Conservation (phyloP, 2,113 vertebrate species). For the Camelus dromedarius region DNA sequence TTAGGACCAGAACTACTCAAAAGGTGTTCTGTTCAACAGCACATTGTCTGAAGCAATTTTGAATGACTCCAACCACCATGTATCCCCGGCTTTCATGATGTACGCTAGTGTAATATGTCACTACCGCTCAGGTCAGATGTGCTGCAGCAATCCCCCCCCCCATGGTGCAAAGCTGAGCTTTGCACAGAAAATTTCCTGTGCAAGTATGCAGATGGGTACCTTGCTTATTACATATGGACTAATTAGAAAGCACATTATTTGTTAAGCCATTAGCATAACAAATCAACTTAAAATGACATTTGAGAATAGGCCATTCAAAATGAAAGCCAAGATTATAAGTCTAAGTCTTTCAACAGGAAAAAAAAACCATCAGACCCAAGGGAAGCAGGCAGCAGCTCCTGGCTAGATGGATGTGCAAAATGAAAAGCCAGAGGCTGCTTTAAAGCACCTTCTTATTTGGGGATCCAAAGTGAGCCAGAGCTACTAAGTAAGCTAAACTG, state of each 20-base stretch:
- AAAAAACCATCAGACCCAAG: not conserved
- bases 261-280: conserved; percentile 74
- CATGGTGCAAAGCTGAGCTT: not conserved
- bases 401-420: not conserved
- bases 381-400: not conserved
- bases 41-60: conserved; percentile 43
- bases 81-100: conserved; percentile 43
- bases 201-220: conserved; percentile 25
- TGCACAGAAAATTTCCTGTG: not conserved
- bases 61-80: conserved; percentile 44
- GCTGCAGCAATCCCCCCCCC: not conserved
- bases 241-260: conserved; percentile 74
- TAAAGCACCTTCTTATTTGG: conserved; percentile 47
- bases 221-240: conserved; percentile 43
- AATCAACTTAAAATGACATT: conserved; percentile 72
- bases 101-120: not conserved
- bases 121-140: not conserved
- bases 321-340: conserved; percentile 67
- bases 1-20: conserved; percentile 30
- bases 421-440: conserved; percentile 31
- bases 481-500: conserved; percentile 38
- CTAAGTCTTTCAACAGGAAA: conserved; percentile 40
- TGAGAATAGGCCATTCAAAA: conserved; percentile 67
- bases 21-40: conserved; percentile 58
- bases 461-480: conserved; percentile 26